Percentiles rank a stretch among this genome's conserved stretches.
Conservation (phyloP, 2,888 invertebrate species). For the Chrysotoxum bicinctum region DNA sequence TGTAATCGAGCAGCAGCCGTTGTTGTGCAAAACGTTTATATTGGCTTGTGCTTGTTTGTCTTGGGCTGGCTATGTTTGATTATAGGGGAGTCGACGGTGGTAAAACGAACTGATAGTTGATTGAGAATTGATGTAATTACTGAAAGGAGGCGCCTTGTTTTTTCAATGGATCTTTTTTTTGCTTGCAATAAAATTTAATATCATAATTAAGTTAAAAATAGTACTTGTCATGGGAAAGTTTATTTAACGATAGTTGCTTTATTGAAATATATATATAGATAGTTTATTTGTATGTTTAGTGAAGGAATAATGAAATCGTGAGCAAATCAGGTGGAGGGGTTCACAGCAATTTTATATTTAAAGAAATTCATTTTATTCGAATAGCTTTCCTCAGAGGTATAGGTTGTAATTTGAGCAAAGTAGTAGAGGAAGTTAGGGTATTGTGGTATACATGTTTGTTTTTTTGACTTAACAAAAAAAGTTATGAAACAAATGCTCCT, state of each 20-base stretch:
- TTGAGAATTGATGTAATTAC: conserved; percentile 64
- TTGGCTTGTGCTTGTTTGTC: conserved; percentile 35
- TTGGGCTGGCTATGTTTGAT: conserved; percentile 38
- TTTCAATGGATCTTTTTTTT: conserved; percentile 11
- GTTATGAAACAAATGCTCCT: too few relatives aligned
- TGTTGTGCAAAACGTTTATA: conserved; percentile 25
- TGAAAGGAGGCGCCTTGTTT: conserved; percentile 55
- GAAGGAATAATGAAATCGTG: neutral
- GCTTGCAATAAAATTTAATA: conserved; percentile 43
- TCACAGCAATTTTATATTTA: neutral
- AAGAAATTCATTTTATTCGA: neutral
- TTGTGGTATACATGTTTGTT: too few relatives aligned
- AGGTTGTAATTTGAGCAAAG: neutral
- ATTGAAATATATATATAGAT: neutral
- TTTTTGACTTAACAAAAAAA: too few relatives aligned
- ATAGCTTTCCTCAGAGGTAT: neutral
- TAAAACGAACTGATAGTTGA: conserved; percentile 58
- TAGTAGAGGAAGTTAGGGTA: too few relatives aligned
- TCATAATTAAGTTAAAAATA: conserved; percentile 61
- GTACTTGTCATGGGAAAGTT: conserved; percentile 34
- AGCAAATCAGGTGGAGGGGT: neutral
- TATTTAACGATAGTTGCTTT: conserved; percentile 17
- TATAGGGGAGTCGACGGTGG: conserved; percentile 56
- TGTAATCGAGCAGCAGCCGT: conserved; percentile 11
- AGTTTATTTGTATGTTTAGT: neutral